A percentile compares a stretch with the other conserved stretches of the same genome.
Conservation (phyloP, 64 coral and sea anemone species). For the Stylophora pistillata region DNA sequence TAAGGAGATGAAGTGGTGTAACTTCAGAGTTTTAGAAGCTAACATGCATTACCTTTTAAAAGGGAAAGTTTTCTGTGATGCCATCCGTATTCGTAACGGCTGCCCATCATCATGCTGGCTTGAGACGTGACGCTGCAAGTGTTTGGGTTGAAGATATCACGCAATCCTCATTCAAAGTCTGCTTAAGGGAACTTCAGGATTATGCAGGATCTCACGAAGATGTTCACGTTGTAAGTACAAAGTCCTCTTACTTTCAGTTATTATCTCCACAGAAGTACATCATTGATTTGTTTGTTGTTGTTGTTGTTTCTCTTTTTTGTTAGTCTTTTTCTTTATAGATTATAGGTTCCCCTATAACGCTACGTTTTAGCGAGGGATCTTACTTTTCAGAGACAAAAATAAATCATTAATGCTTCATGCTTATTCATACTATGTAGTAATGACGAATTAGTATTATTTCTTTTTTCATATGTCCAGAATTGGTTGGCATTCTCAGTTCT, state of each 20-base stretch:
- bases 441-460: no score
- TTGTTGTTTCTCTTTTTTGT: background rate
- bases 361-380: no score
- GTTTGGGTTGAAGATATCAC: conserved; percentile 71
- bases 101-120: conserved; percentile 15
- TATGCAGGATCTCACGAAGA: conserved; percentile 65
- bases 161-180: conserved; percentile 52
- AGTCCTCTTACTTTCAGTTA: background rate
- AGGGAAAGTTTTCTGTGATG: conserved; percentile 27
- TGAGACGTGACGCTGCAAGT: conserved; percentile 63
- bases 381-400: no score
- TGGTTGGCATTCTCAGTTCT: no score
- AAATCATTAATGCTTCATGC: no score
- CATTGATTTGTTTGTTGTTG: background rate
- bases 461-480: no score
- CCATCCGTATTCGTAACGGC: conserved; percentile 56
- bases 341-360: no score
- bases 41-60: background rate
- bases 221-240: conserved; percentile 47
- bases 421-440: no score
- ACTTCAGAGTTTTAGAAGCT: no score
- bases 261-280: background rate
- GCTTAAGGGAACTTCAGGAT: conserved; percentile 77
- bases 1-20: no score
- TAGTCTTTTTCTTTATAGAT: no score